Evolutionary conservation across 2,113 vertebrate genomes (phyloP).

Genomic region (Colossoma macropomum): DNA sequence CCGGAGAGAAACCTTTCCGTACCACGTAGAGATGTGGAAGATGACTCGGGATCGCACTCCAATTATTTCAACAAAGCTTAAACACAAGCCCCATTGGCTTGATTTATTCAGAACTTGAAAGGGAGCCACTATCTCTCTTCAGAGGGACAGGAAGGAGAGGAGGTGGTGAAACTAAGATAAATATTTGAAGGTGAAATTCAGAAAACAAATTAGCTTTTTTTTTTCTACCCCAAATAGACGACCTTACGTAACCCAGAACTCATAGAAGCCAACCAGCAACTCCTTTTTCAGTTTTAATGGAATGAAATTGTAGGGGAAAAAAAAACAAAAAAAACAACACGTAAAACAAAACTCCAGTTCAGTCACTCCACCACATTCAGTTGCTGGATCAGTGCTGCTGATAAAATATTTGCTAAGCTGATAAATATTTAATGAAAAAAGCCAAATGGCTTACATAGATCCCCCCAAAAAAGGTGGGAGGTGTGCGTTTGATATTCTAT

Average conservation of each 20-base stretch:
- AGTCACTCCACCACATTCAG: slow-evolving; percentile 15
- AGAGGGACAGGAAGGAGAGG: slow-evolving; percentile 45
- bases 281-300: neutral
- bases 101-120: slow-evolving; percentile 63
- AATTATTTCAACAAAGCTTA: slow-evolving; percentile 60
- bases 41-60: slow-evolving; percentile 51
- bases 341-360: neutral
- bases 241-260: neutral
- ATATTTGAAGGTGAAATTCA: slow-evolving; percentile 56
- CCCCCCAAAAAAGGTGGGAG: neutral
- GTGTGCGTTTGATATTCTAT: slow-evolving; percentile 78
- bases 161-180: slow-evolving; percentile 57
- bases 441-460: slow-evolving; percentile 79
- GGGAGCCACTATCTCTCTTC: slow-evolving; percentile 47
- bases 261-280: neutral
- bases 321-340: no score
- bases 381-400: slow-evolving; percentile 52
- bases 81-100: slow-evolving; percentile 52
- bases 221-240: neutral
- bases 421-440: slow-evolving; percentile 82
- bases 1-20: slow-evolving; percentile 55
- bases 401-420: slow-evolving; percentile 81
- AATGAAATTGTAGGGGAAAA: neutral
- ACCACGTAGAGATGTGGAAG: slow-evolving; percentile 61
- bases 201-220: slow-evolving; percentile 54